Percentiles rank a stretch among this genome's conserved stretches.
Conservation (phyloP, 2,888 invertebrate genomes). For the Drosophila picticornis region DNA sequence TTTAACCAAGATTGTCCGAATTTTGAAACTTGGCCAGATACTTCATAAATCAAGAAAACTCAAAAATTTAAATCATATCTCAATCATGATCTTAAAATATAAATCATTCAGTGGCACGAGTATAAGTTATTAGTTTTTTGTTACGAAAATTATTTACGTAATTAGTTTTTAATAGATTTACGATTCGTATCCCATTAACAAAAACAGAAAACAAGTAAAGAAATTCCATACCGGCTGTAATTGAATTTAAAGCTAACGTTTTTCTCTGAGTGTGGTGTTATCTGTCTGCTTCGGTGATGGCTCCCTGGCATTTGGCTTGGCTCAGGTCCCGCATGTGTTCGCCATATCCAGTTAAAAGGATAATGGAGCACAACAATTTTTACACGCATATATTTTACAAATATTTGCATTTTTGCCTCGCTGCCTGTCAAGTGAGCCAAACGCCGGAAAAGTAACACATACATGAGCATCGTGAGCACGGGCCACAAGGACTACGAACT, state of each 20-base stretch:
- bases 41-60: neutral
- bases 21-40: neutral
- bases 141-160: neutral
- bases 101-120: neutral
- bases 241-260: neutral
- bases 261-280: constrained; percentile 39
- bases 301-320: constrained; percentile 66
- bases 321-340: constrained; percentile 62
- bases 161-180: neutral
- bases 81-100: neutral
- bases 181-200: neutral
- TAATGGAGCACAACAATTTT: constrained; percentile 82
- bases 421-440: constrained; percentile 67
- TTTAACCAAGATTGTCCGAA: neutral
- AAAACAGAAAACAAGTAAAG: neutral
- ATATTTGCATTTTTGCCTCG: constrained; percentile 79
- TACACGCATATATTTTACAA: constrained; percentile 82
- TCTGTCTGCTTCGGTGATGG: constrained; percentile 73
- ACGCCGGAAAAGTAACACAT: constrained; percentile 19
- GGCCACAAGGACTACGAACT: neutral
- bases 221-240: neutral
- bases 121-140: neutral
- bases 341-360: constrained; percentile 81
- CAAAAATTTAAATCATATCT: neutral
- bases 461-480: constrained; percentile 10